Conservation (phyloP, 2,113 vertebrate genomes). For the Sus scrofa region T2T-Sscrofa CM000816.6:36597001-36597500, state of each 20-base stretch:
- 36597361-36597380: constrained; percentile 52
- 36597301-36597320: constrained; percentile 50
- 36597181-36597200: constrained; percentile 21
- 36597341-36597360: neutral
- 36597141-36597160: neutral
- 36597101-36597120: neutral
- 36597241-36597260: constrained; percentile 57
- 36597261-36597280: constrained; percentile 24
- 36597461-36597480: neutral
- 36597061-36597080: neutral
- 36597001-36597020: neutral
- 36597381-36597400: constrained; percentile 34
- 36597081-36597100: neutral
- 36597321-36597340: constrained; percentile 49
- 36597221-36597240: constrained; percentile 50
- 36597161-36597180: constrained; percentile 28
- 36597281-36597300: constrained; percentile 56
- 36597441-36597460: constrained; percentile 39
- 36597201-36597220: constrained; percentile 7
- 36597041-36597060: neutral
- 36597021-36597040: neutral
- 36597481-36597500: neutral
- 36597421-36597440: constrained; percentile 20
- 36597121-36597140: neutral
- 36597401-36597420: constrained; percentile 40